Conservation (phyloP, 2,888 invertebrate species). For the Apoderus coryli region DNA sequence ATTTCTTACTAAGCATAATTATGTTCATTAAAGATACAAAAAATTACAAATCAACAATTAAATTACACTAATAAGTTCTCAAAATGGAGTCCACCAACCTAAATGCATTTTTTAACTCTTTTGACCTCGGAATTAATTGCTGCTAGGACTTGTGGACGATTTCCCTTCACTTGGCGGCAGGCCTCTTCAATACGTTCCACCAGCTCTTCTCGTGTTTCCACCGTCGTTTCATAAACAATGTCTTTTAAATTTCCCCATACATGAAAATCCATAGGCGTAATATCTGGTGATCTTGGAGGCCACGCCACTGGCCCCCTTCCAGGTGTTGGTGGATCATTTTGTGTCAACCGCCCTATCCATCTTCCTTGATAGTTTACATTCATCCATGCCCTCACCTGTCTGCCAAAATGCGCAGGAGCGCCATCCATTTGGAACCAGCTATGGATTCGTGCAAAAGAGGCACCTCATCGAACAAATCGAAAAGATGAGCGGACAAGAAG, state of each 20-base stretch:
- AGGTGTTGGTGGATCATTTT: too few relatives aligned
- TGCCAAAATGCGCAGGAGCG: neutral
- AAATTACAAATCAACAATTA: too few relatives aligned
- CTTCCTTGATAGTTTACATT: neutral
- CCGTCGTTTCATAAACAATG: neutral
- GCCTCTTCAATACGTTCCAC: neutral
- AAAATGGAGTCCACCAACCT: too few relatives aligned
- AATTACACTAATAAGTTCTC: too few relatives aligned
- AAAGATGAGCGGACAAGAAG: neutral
- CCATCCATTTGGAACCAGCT: conserved; percentile 1
- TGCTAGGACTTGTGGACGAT: too few relatives aligned
- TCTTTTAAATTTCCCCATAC: conserved; percentile 1
- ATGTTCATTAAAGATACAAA: too few relatives aligned
- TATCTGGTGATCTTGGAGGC: neutral
- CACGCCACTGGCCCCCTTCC: conserved; percentile 1
- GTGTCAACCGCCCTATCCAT: conserved; percentile 1
- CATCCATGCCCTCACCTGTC: neutral
- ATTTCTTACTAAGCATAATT: too few relatives aligned
- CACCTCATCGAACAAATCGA: neutral
- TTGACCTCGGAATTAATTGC: too few relatives aligned
- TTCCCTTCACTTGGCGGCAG: conserved; percentile 12
- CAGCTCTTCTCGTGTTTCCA: conserved; percentile 1
- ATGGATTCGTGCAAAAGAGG: neutral
- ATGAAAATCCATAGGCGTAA: neutral
- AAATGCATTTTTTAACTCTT: too few relatives aligned